Evolutionary conservation across 2,888 invertebrate species (phyloP), one percentile per base, ranked within the genome.

Genomic region (Helicoverpa assulta): DNA sequence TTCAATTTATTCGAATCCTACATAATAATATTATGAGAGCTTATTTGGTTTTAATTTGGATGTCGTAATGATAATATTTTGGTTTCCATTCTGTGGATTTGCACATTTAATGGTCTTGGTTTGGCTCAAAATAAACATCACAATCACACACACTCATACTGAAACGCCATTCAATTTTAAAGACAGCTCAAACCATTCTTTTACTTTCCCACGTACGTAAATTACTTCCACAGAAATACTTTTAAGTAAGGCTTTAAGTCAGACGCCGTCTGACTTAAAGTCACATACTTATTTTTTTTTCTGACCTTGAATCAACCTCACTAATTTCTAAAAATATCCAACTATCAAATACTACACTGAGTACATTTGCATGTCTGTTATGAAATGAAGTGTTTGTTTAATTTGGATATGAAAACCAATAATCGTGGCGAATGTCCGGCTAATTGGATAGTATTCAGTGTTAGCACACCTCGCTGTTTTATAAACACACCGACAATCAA

Each of bases 371-470:
- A 14, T 21, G 29, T 40, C 5, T 40, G 40, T 52, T 6, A 51
- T 16, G 16, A 54, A 51, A 51, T 47, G 51, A 26, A 57, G 51
- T 21, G 60, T 40, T 55, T 67, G 52, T 57, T 65, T 61, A 29
- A 53, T 14, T 50, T 51, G 47, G 53, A 10, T 65, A 64, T 63
- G 67, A 75, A 74, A 73, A 73, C 73, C 70, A 81, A 81, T 83
- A 73, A 78, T 69, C 61, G 71, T 58, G 43, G 33, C 16, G 71
- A 56, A 37, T 60, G 61, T 62, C 54, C 26, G 21, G 51, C 77
- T 83, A 85, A 85, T 81, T 85, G 83, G 81, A 76, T 79, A 62
- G 70, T 67, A 73, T 77, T 55, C 67, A 71, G 65, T 75, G 75
- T 66, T 67, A 61, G 69, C 75, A 19, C 52, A 62, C 21, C 52